phyloP scores from a whole-genome alignment of 2,797 vertebrate genomes.

The Hyperoplus immaculatus region DNA sequence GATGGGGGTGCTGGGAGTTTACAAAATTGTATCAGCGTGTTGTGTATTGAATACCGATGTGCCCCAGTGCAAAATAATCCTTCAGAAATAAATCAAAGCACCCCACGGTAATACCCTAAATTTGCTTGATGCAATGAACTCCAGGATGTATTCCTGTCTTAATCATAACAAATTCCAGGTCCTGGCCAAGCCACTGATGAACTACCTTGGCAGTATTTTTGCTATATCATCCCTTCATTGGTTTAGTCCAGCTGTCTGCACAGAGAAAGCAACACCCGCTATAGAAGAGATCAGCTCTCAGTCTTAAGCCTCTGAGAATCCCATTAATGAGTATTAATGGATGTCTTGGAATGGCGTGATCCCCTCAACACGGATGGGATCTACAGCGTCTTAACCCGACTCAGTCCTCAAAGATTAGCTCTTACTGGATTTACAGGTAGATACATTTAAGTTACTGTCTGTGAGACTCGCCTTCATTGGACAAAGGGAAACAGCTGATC shows the following conservation, averaged over 20 bases:
- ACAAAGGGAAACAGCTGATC: not conserved
- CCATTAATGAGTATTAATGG: conserved; percentile 76
- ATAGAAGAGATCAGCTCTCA: conserved; percentile 57
- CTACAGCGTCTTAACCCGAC: conserved; percentile 54
- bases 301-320: conserved; percentile 67
- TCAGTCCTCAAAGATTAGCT: conserved; percentile 52
- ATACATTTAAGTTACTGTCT: conserved; percentile 44
- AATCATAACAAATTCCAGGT: conserved; percentile 63
- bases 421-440: conserved; percentile 54
- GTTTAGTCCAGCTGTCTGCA: conserved; percentile 48
- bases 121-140: conserved; percentile 66
- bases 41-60: conserved; percentile 21
- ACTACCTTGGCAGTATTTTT: conserved; percentile 58
- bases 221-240: conserved; percentile 65
- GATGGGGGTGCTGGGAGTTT: conserved; percentile 7
- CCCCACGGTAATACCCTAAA: conserved; percentile 45
- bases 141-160: conserved; percentile 53
- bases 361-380: conserved; percentile 60
- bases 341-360: conserved; percentile 65
- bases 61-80: conserved; percentile 32
- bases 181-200: conserved; percentile 51
- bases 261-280: conserved; percentile 46
- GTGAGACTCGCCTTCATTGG: conserved; percentile 6
- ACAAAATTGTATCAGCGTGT: conserved; percentile 14
- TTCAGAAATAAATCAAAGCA: conserved; percentile 51